A percentile compares a stretch with the other conserved stretches of the same genome.
Conservation (phyloP, 2,888 invertebrate species). For the Abscondita cerata region DNA sequence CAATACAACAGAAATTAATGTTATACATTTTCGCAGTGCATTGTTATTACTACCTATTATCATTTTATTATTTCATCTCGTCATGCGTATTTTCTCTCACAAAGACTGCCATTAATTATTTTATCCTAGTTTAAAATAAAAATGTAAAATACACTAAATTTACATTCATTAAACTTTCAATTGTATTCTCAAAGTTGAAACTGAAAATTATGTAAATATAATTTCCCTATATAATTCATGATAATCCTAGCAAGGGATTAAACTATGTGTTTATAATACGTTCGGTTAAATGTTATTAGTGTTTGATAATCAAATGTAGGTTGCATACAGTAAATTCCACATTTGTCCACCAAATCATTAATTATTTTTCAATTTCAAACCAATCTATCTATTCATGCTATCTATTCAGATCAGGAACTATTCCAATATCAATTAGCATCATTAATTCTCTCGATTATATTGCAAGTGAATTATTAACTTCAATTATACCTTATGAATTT, state of each 20-base stretch:
- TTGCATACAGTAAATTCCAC: too few species aligned
- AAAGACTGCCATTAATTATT: slow-evolving; percentile 9
- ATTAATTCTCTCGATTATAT: too few species aligned
- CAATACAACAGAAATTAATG: slow-evolving; percentile 24
- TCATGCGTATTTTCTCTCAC: slow-evolving; percentile 16
- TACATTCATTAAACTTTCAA: slow-evolving; percentile 10
- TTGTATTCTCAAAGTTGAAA: slow-evolving; percentile 4
- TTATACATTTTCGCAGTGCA: slow-evolving; percentile 22
- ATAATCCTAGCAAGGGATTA: neutral
- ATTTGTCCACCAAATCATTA: too few species aligned
- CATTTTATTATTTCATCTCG: slow-evolving; percentile 20
- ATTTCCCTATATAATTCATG: slow-evolving; percentile 7
- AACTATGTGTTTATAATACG: neutral
- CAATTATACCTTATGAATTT: too few species aligned
- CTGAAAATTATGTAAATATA: slow-evolving; percentile 1
- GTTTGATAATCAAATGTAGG: too few species aligned
- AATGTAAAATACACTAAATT: neutral
- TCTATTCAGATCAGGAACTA: too few species aligned
- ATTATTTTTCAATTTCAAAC: too few species aligned
- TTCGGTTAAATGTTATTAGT: too few species aligned
- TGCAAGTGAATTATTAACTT: too few species aligned
- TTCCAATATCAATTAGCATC: too few species aligned
- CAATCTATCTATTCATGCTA: too few species aligned
- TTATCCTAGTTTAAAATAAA: slow-evolving; percentile 7
- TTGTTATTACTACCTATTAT: slow-evolving; percentile 18